Conservation (phyloP, 2,113 vertebrate genomes). For the Leptobrachium leishanense region DNA sequence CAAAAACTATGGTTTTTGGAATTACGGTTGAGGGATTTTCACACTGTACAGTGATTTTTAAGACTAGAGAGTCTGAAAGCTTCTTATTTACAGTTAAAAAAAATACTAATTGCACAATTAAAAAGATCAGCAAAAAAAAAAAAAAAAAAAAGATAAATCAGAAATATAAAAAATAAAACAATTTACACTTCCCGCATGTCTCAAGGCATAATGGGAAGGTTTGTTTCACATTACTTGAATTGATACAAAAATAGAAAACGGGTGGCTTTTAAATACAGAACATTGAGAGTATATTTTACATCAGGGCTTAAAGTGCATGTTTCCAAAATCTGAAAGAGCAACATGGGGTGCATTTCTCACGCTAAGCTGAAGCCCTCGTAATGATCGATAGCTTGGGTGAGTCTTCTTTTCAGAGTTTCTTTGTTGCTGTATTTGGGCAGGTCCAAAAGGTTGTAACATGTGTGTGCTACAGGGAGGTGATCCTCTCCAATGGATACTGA, state of each 20-base stretch:
- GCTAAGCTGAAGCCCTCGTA: constrained; percentile 96
- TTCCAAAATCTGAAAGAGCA: not conserved
- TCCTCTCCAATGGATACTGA: constrained; percentile 83
- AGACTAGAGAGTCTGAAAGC: no score
- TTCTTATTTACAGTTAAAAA: not conserved
- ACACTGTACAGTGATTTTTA: no score
- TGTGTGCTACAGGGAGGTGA: constrained; percentile 92
- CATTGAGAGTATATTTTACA: constrained; percentile 27
- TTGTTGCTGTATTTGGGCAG: constrained; percentile 94
- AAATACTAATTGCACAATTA: not conserved
- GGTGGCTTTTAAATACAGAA: constrained; percentile 26
- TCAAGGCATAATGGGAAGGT: not conserved
- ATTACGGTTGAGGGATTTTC: no score
- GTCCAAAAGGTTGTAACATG: constrained; percentile 97
- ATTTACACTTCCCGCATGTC: not conserved
- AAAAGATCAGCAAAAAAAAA: not conserved
- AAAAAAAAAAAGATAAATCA: not conserved
- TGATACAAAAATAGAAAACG: constrained; percentile 68
- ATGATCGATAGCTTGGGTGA: constrained; percentile 90
- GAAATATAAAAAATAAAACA: constrained; percentile 8
- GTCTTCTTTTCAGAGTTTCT: constrained; percentile 77
- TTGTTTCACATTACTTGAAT: constrained; percentile 15
- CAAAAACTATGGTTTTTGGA: no score
- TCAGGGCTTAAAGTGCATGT: constrained; percentile 21
- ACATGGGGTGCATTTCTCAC: constrained; percentile 60